These are phyloP conservation scores for Pachyuromys duprasi DNA, from an alignment of 2,797 vertebrate species.

Conservation along the genomic window DNA sequence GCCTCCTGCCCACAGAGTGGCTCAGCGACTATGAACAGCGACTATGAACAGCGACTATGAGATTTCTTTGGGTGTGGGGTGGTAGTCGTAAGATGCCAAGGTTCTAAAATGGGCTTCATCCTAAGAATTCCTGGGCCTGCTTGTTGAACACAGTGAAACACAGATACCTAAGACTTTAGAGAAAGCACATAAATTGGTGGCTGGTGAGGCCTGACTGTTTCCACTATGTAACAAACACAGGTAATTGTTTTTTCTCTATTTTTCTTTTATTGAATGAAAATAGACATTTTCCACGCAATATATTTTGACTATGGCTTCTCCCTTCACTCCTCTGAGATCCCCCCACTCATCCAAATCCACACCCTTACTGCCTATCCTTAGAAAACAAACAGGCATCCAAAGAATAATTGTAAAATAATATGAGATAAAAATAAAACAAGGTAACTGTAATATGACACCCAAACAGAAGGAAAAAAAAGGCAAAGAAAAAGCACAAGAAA, in stretches of 20 bases:
- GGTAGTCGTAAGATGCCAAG: background rate
- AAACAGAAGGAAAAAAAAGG: background rate
- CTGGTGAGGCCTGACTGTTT: background rate
- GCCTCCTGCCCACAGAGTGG: background rate
- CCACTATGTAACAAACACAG: background rate
- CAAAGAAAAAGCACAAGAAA: background rate
- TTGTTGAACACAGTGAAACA: conserved; percentile 11
- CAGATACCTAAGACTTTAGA: background rate
- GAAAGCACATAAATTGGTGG: background rate
- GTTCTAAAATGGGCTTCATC: background rate
- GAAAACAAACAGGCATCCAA: background rate
- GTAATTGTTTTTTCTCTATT: background rate
- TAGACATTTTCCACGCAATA: background rate
- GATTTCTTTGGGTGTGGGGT: background rate
- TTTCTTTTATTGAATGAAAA: background rate
- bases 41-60: background rate
- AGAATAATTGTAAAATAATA: background rate
- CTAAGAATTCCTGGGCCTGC: background rate
- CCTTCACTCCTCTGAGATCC: background rate
- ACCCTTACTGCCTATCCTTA: background rate
- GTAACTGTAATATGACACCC: background rate
- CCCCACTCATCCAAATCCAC: background rate
- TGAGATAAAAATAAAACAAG: background rate
- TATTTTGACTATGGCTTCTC: background rate
- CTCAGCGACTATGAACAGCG: background rate